Conservation (phyloP, 2,113 vertebrate genomes). For the Procapra przewalskii region DNA sequence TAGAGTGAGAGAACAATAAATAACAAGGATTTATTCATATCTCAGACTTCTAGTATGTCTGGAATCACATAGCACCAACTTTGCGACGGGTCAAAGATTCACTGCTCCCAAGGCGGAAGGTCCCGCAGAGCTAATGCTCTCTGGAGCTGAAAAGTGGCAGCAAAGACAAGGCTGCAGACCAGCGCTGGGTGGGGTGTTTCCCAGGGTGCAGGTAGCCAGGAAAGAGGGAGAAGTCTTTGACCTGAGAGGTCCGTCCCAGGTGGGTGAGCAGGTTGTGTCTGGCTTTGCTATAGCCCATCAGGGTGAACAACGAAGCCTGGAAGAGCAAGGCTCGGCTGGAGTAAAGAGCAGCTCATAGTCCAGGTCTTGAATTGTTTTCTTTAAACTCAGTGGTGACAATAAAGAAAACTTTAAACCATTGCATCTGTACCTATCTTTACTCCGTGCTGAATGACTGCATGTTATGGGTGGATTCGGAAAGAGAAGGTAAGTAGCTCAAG, state of each 20-base stretch:
- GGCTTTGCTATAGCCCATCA: too few relatives aligned
- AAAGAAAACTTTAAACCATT: neutral
- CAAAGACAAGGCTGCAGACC: neutral
- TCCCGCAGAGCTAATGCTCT: neutral
- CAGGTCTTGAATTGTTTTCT: neutral
- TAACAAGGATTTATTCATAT: neutral
- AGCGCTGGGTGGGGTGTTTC: neutral
- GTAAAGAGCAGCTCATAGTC: neutral
- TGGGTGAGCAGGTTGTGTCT: neutral
- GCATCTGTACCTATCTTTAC: neutral
- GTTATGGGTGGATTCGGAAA: neutral
- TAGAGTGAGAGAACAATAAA: conserved; percentile 27
- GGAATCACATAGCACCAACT: neutral
- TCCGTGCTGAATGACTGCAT: neutral
- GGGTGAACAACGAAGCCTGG: neutral
- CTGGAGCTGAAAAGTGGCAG: neutral
- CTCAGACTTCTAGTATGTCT: neutral
- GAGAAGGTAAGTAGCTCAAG: neutral
- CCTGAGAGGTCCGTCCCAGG: neutral
- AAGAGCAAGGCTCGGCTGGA: neutral
- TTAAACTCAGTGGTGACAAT: neutral
- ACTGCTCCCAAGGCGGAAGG: neutral
- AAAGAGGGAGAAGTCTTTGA: neutral
- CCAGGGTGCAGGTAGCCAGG: neutral
- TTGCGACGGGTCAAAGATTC: neutral